Evolutionary conservation across 2,797 vertebrate species (phyloP), one percentile per base, ranked within the genome.

Genomic region (Girardinus metallicus): DNA sequence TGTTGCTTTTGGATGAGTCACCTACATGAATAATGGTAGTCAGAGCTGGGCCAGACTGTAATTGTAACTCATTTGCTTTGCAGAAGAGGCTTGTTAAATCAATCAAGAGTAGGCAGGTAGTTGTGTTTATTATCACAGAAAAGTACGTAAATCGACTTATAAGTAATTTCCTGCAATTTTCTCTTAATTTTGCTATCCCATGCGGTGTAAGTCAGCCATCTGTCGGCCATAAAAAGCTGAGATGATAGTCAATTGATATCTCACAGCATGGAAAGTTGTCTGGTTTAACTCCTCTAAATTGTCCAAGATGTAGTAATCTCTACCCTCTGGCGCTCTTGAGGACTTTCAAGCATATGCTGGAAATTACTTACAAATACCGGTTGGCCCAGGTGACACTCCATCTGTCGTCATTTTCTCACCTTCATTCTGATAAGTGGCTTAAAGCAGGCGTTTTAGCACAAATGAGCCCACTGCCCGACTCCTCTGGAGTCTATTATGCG

Each of bases 401-500:
- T 81, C 87, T 73, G 81, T 78, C 73, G 47, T 83, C 79, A 31
- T 80, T 72, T 72, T 66, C 78, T 70, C n/a, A 15, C 70, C 85
- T 81, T 55, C 81, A 74, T 78, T 73, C 76, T 70, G 85, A 77
- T 73, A 31, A 78, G 66, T 53, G 51, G 83, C 77, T 83, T 78
- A 79, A 80, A 85, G 85, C 70, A 79, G 85, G 83, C 86, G 85
- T 83, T 92, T 92, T 89, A 92, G 91, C 93, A 95, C 92, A 94
- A 94, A 83, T 76, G 77, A 93, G 84, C 83, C 89, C 92, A 91
- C 92, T 94, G 92, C 92, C 93, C 16, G 84, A 81, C 86, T 83
- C 84, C 84, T 26, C 74, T 26, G 79, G 85, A 83, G 85, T 82
- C 84, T 72, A 18, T 73, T 43, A 75, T 83, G 78, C 64, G 41